phyloP scores from a whole-genome alignment of 37 sponge, comb jelly and placozoan genomes.

The Beroe ovata region DNA sequence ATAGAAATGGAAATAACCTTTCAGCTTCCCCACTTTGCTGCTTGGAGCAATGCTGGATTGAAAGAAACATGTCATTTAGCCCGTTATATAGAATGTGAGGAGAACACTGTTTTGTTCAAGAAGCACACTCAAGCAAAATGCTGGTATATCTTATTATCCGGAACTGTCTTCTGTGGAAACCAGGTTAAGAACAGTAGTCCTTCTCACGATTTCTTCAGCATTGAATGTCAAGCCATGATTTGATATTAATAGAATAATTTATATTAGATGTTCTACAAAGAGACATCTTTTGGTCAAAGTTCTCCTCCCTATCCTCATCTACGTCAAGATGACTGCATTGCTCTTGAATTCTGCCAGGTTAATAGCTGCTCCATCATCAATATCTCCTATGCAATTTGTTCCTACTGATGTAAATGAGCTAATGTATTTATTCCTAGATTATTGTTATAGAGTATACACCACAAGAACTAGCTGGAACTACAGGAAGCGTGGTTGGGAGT shows the following conservation, averaged over 20 bases:
- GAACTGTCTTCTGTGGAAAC: constrained; percentile 56
- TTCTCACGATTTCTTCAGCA: too few species aligned
- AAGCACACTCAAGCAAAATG: constrained; percentile 46
- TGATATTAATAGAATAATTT: too few species aligned
- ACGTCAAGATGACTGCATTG: constrained; percentile 50
- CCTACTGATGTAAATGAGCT: too few species aligned
- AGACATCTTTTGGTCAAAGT: constrained; percentile 49
- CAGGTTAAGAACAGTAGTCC: too few species aligned
- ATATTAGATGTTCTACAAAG: constrained; percentile 60
- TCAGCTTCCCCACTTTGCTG: constrained; percentile 61
- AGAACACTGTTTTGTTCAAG: constrained; percentile 50
- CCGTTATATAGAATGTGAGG: constrained; percentile 55
- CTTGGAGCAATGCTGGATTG: constrained; percentile 16
- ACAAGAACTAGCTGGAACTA: constrained; percentile 18
- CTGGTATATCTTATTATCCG: constrained; percentile 59
- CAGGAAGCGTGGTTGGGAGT: neutral
- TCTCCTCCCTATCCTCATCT: constrained; percentile 29
- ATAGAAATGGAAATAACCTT: too few species aligned
- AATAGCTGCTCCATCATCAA: too few species aligned
- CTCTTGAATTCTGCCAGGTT: constrained; percentile 54
- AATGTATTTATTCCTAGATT: neutral
- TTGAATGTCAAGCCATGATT: too few species aligned
- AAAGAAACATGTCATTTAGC: constrained; percentile 43
- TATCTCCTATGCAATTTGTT: too few species aligned
- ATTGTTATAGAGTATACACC: constrained; percentile 57